These are phyloP conservation scores for Gryon sp. DNA, from an alignment of 1,140 invertebrate species.

Conservation along the genomic window DNA sequence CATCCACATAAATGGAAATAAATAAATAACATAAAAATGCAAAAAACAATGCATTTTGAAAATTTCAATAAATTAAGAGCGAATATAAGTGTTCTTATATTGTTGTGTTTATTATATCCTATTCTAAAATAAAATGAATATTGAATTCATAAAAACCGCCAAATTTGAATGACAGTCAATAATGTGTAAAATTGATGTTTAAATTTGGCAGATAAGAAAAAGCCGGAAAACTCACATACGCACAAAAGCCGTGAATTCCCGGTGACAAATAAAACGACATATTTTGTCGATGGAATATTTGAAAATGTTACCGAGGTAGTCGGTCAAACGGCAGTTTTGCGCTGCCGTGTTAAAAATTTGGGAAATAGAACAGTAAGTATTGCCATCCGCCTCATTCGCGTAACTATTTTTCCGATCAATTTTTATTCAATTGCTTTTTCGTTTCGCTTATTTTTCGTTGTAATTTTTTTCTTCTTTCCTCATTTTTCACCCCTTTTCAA, in stretches of 20 bases:
- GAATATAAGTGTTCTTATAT: too few relatives aligned
- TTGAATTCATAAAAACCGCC: too few relatives aligned
- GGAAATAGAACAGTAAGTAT: conserved; percentile 91
- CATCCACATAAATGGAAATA: too few relatives aligned
- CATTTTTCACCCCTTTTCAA: too few relatives aligned
- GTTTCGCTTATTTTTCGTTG: background rate
- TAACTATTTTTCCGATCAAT: conserved; percentile 24
- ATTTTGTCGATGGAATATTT: conserved; percentile 86
- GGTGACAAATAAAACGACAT: conserved; percentile 84
- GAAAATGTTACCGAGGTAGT: conserved; percentile 88
- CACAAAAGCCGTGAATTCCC: conserved; percentile 50
- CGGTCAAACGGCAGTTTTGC: conserved; percentile 88
- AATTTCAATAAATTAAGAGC: too few relatives aligned
- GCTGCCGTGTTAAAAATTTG: conserved; percentile 90
- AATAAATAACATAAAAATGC: too few relatives aligned
- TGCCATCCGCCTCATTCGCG: background rate
- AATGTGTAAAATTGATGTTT: conserved; percentile 5
- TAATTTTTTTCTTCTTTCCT: too few relatives aligned
- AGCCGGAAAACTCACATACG: conserved; percentile 39
- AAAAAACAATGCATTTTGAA: too few relatives aligned
- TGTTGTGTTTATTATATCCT: too few relatives aligned
- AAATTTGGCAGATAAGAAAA: conserved; percentile 50
- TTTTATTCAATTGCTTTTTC: conserved; percentile 2
- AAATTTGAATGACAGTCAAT: conserved; percentile 3
- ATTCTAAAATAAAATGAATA: too few relatives aligned